These are phyloP conservation scores for Oxyura jamaicensis DNA, from an alignment of 2,113 vertebrate genomes.

Conservation along the genomic window DNA sequence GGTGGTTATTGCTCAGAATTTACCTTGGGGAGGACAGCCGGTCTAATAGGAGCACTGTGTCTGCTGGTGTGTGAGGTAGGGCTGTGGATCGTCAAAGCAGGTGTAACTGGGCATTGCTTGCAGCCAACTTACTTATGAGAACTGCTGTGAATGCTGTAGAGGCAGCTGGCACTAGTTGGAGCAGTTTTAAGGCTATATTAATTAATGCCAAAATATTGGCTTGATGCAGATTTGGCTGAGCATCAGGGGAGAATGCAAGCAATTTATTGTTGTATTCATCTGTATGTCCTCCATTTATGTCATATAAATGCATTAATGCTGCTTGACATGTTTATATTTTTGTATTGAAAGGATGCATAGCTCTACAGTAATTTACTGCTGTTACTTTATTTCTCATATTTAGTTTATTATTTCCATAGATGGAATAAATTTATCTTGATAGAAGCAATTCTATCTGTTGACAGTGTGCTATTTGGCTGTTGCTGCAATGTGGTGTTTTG, in stretches of 20 bases:
- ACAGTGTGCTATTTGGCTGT: not conserved
- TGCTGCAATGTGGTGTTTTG: not conserved
- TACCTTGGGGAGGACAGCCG: not conserved
- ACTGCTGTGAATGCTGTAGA: not conserved
- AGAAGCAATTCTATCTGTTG: not conserved
- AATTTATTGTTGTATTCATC: conserved; percentile 6
- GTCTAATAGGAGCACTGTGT: not conserved
- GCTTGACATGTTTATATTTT: conserved; percentile 11
- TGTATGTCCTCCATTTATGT: not conserved
- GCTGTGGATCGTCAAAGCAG: not conserved
- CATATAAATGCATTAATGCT: not conserved
- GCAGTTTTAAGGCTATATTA: not conserved
- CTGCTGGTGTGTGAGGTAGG: not conserved
- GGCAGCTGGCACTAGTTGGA: not conserved
- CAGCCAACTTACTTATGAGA: not conserved
- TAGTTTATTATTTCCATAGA: not conserved
- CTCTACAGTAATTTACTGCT: not conserved
- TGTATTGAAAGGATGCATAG: not conserved
- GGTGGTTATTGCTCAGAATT: rapidly evolving
- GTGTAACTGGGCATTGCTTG: not conserved
- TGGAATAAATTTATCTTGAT: not conserved
- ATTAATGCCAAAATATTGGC: conserved; percentile 1
- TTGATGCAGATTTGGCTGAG: not conserved
- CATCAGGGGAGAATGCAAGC: not conserved
- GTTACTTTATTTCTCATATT: conserved; percentile 12